A percentile compares a stretch with the other conserved stretches of the same genome.
Conservation (phyloP, 2,113 vertebrate species). For the Theristicus caerulescens region DNA sequence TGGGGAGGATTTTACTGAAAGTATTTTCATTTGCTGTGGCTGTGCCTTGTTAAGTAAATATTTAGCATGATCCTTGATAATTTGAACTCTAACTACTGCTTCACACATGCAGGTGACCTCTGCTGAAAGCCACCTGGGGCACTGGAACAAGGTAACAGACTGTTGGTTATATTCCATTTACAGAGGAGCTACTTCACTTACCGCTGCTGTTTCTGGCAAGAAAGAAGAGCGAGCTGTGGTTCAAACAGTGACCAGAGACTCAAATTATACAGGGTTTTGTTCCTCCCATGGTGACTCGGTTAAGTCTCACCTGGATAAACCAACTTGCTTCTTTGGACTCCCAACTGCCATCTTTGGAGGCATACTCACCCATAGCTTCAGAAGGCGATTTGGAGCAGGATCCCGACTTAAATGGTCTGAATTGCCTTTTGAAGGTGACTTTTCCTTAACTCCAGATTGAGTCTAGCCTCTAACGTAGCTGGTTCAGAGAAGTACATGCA, state of each 20-base stretch:
- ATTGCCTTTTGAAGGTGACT: background rate
- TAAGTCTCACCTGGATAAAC: background rate
- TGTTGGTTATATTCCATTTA: background rate
- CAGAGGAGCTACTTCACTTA: background rate
- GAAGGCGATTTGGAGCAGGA: background rate
- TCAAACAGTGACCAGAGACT: background rate
- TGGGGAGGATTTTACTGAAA: background rate
- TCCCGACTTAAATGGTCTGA: background rate
- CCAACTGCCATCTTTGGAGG: background rate
- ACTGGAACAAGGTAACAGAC: background rate
- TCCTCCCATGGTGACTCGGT: accelerated
- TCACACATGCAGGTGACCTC: background rate
- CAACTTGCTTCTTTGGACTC: background rate
- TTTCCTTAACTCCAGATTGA: background rate
- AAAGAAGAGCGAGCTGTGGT: background rate
- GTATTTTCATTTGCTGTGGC: background rate
- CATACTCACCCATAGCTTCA: background rate
- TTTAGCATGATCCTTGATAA: background rate
- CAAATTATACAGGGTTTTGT: background rate
- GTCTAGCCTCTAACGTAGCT: background rate
- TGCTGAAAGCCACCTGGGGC: background rate
- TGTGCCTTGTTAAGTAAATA: background rate
- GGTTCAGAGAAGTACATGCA: background rate
- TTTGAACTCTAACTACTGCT: background rate
- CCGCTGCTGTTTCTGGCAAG: background rate